Evolutionary conservation across 2,113 vertebrate species (phyloP), one percentile per base, ranked within the genome.

Genomic region (Anseranas semipalmata): DNA sequence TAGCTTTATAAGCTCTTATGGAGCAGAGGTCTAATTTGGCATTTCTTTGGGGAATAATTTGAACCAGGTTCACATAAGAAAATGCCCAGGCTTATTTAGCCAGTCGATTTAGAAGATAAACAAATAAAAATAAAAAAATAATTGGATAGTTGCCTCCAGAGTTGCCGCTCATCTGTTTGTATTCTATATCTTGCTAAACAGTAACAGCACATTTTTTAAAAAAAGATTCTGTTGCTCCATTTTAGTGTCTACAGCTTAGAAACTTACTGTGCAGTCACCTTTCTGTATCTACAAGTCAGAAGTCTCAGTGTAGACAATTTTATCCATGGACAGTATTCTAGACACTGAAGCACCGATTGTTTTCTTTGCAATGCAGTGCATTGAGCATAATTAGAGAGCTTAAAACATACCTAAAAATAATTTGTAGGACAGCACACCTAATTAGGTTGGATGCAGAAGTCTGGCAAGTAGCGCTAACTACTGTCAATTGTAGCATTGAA

Each of bases 381-480:
- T 13, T 37, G 68, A 68, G 24, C 27, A 58, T 87, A 93, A 85
- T 82, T 92, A 82, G 73, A 89, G 70, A 3, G 15, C 52, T 68
- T 79, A 70, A 90, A 93, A 78, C 8, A 8, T 43, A 96, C 48
- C 86, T 96, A 87, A 88, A 90, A 96, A 93, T 90, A 92, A 87
- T 96, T 93, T 96, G 83, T 93, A 89, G 73, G 70, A 95, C 82
- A 96, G 90, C 63, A 79, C 17, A n/a, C 77, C 93, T 97, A 90
- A 95, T 96, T 93, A 90, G 11, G 25, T 70, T 84, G 70, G 56
- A 74, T 1, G 3, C 27, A 90, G 65, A 89, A 89, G 19, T 59
- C 79, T 89, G 76, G 73, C 32, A 90, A 80, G 71, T 67, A 83
- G 63, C 35, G 27, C 53, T 83, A 92, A 85, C 79, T 95, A 35